Percentiles rank a stretch among this genome's conserved stretches.
Evolutionary conservation across 2,113 vertebrate genomes (phyloP).

Genomic region (Etia nguti): DNA sequence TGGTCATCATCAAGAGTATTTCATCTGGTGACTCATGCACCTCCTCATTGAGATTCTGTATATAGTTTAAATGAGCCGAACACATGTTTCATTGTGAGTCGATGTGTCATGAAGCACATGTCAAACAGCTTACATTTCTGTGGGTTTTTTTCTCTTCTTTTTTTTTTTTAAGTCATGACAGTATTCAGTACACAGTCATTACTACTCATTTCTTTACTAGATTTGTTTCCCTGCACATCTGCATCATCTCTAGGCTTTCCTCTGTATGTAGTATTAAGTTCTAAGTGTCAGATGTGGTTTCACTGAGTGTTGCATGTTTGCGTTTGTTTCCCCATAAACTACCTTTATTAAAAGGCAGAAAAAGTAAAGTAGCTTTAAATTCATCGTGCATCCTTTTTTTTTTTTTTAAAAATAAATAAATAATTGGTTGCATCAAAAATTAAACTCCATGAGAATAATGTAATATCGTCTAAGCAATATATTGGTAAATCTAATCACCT

Average conservation of each 20-base stretch:
- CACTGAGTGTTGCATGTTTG: neutral
- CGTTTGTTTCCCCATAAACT: neutral
- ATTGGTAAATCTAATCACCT: neutral
- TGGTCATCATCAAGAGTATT: neutral
- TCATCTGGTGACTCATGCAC: neutral
- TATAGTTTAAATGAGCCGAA: neutral
- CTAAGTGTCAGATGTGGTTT: neutral
- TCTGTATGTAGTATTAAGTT: neutral
- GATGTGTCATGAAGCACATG: neutral
- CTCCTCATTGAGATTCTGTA: neutral
- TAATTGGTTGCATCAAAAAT: neutral
- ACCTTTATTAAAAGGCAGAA: neutral
- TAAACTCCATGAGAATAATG: neutral
- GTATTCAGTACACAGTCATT: neutral
- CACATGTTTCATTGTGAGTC: neutral
- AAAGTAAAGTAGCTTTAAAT: neutral
- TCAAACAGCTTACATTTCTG: neutral
- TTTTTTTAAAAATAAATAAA: neutral
- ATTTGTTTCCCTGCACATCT: neutral
- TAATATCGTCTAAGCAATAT: neutral
- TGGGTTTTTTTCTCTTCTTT: rapidly evolving
- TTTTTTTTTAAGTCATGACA: neutral
- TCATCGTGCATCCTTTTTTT: neutral
- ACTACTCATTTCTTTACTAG: neutral
- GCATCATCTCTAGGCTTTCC: neutral